Evolutionary conservation across 2,888 invertebrate species (phyloP).

Genomic region (Hydriomena furcata): DNA sequence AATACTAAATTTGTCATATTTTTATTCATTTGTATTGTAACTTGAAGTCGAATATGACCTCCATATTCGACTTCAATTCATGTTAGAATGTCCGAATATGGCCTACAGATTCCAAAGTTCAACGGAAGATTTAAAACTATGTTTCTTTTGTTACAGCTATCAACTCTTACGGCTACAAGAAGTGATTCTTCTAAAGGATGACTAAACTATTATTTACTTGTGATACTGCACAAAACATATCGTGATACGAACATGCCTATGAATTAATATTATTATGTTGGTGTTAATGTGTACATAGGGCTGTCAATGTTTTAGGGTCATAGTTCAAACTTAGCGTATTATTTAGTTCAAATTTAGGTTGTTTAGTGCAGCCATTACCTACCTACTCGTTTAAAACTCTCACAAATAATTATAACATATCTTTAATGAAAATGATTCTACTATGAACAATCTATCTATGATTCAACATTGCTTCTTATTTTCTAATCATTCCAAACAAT

Average conservation of each 20-base stretch:
- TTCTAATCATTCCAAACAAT: slow-evolving; percentile 22
- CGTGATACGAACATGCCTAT: slow-evolving; percentile 33
- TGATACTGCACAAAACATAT: slow-evolving; percentile 43
- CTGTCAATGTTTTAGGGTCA: slow-evolving; percentile 7
- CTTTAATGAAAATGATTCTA: too few relatives aligned
- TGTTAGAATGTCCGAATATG: too few relatives aligned
- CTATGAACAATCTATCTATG: too few relatives aligned
- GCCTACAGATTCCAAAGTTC: too few relatives aligned
- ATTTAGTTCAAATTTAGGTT: slow-evolving; percentile 10
- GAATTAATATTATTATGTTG: neutral
- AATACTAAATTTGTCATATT: too few relatives aligned
- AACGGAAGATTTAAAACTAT: too few relatives aligned
- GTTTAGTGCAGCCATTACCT: neutral
- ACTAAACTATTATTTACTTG: slow-evolving; percentile 24
- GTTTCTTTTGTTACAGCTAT: slow-evolving; percentile 80
- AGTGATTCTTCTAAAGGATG: slow-evolving; percentile 39
- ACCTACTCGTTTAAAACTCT: too few relatives aligned
- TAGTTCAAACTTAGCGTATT: slow-evolving; percentile 36
- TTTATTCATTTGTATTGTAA: too few relatives aligned
- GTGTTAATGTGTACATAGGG: neutral
- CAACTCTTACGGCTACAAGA: slow-evolving; percentile 89
- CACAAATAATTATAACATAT: too few relatives aligned
- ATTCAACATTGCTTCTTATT: slow-evolving; percentile 9
- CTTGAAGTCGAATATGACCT: too few relatives aligned
- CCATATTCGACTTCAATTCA: too few relatives aligned